Base-by-base conservation (phyloP, 2,113 vertebrate genomes). In the Hassar affinis region DNA sequence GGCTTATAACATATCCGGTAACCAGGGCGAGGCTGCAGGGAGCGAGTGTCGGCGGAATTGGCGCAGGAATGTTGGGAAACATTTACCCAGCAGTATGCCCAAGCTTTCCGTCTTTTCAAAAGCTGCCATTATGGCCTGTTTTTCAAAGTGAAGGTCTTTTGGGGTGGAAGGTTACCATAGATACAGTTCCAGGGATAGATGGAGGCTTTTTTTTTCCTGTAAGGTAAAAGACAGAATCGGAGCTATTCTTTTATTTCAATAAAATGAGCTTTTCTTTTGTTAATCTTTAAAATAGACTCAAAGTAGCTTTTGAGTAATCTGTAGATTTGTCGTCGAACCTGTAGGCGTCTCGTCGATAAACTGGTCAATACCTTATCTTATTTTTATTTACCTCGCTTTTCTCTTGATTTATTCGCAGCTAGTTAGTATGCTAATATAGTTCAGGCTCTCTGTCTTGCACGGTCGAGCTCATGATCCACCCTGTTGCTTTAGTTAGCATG, bases 11-110 rank as follows among this genome's bases (percentile, higher is more conserved):
- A 11, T 72, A 80, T 45, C 69, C 3, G 12, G 82, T 82, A 82
- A 84, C 76, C 49, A 77, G 57, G 61, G 51, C 30, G 20, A 27
- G 77, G 47, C 62, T 79, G 52, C 30, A 38, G 57, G 51, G 59
- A 49, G 90, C 89, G 88, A 78, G 75, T 9, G 30, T 35, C 30
- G 10, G 30, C 35, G 74, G 51, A 77, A 38, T 38, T 35, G 74
- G 56, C 30, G 74, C 30, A 56, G 68, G 68, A 71, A 12, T 56
- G 52, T 22, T 35, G 11, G 33, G 75, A 57, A 25, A 9, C 10
- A 56, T 78, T 78, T 78, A 78, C 30, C 10, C 52, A 78, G 30
- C 52, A 74, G 69, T 3, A 0, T 38, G 51, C 18, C 18, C 20
- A 14, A 38, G 30, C 25, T 56, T 56, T 76, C 11, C 74, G 10